These are phyloP conservation scores for Xanthia togata DNA, from an alignment of 2,888 invertebrate species.

Conservation along the genomic window DNA sequence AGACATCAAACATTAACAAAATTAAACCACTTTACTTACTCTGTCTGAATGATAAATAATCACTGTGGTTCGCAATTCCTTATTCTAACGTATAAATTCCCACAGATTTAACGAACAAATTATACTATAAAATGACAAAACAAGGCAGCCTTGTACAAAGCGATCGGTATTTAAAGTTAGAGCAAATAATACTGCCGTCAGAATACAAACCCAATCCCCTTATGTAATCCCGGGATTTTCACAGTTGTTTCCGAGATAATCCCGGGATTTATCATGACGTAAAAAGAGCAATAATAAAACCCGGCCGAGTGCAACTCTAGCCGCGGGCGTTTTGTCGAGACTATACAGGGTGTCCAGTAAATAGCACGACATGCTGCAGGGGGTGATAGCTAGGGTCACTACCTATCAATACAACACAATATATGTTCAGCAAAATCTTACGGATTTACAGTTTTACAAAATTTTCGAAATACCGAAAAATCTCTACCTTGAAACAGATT, in stretches of 20 bases:
- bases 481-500: too few relatives aligned
- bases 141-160: neutral
- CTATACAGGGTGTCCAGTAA: too few relatives aligned
- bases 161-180: slow-evolving; percentile 38
- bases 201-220: slow-evolving; percentile 50
- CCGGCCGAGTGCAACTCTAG: slow-evolving; percentile 46
- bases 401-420: too few relatives aligned
- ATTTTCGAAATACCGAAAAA: too few relatives aligned
- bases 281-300: slow-evolving; percentile 59
- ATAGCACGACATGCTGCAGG: too few relatives aligned
- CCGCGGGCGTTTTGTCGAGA: slow-evolving; percentile 18
- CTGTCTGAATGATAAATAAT: neutral
- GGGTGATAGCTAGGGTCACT: too few relatives aligned
- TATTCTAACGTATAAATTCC: neutral
- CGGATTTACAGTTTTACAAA: too few relatives aligned
- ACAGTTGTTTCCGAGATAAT: slow-evolving; percentile 51
- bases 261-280: slow-evolving; percentile 47
- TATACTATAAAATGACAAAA: slow-evolving; percentile 17
- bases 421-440: too few relatives aligned
- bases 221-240: slow-evolving; percentile 57
- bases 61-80: neutral
- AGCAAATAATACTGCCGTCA: slow-evolving; percentile 37
- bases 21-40: neutral
- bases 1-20: neutral
- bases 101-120: neutral